Evolutionary conservation across 53 echinoderm and acorn worm genomes (phyloP).

Genomic region (Patiria pectinifera): DNA sequence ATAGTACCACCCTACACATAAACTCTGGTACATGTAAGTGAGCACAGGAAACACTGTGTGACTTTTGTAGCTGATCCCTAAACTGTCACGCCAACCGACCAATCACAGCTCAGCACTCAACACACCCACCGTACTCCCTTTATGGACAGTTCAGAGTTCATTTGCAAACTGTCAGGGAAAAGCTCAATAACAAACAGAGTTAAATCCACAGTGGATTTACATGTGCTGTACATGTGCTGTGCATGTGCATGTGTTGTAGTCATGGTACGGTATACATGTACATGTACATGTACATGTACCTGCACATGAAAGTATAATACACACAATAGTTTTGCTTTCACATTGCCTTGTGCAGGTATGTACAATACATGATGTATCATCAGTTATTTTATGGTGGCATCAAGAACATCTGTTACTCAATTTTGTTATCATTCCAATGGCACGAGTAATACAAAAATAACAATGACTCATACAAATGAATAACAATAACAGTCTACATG

Average conservation of each 20-base stretch:
- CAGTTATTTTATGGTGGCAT: background rate
- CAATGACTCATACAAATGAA: background rate
- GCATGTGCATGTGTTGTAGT: background rate
- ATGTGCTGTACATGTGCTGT: background rate
- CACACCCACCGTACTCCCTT: constrained; percentile 56
- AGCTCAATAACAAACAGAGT: constrained; percentile 4
- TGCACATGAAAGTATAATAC: background rate
- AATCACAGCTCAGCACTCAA: background rate
- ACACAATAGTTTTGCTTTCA: background rate
- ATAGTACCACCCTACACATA: no score
- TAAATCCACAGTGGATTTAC: background rate
- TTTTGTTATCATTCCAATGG: background rate
- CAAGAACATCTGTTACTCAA: background rate
- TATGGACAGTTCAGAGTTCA: constrained; percentile 51
- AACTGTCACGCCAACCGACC: constrained; percentile 20
- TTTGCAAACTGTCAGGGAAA: constrained; percentile 30
- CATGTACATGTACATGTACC: background rate
- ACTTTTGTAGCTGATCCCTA: constrained; percentile 37
- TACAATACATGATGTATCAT: background rate
- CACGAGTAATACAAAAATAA: background rate
- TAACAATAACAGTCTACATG: background rate
- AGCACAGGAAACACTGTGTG: background rate
- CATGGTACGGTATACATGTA: background rate
- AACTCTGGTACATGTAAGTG: background rate
- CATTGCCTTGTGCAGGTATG: no score